Conservation (phyloP, 2,888 invertebrate species). For the Acronicta psi region DNA sequence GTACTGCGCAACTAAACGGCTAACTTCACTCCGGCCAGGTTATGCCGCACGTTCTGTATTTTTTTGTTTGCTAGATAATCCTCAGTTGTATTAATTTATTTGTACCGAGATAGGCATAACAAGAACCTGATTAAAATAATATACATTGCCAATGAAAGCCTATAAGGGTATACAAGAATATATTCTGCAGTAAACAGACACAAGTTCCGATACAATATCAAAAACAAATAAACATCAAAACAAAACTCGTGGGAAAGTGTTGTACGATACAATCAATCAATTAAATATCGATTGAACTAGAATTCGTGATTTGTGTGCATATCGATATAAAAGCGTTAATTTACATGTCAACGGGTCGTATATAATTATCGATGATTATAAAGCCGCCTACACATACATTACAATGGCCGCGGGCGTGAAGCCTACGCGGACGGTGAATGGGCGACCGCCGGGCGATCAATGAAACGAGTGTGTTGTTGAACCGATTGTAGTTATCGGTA, state of each 20-base stretch:
- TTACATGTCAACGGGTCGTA: constrained; percentile 64
- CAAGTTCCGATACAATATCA: not conserved
- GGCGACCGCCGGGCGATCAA: constrained; percentile 58
- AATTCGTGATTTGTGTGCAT: constrained; percentile 39
- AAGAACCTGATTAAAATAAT: too few relatives aligned
- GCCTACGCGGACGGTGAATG: constrained; percentile 65
- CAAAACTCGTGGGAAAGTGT: constrained; percentile 31
- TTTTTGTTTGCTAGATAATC: too few relatives aligned
- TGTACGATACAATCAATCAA: constrained; percentile 46
- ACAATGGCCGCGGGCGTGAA: constrained; percentile 66
- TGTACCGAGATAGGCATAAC: too few relatives aligned
- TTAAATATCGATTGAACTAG: constrained; percentile 47
- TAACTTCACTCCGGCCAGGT: too few relatives aligned
- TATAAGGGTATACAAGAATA: too few relatives aligned
- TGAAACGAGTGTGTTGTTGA: constrained; percentile 53
- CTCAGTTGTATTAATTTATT: too few relatives aligned
- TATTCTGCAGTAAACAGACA: too few relatives aligned
- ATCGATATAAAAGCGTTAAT: constrained; percentile 60
- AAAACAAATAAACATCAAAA: constrained; percentile 11
- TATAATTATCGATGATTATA: constrained; percentile 68
- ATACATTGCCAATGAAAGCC: too few relatives aligned
- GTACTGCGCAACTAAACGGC: too few relatives aligned
- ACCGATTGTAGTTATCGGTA: constrained; percentile 40
- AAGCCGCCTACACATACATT: constrained; percentile 64
- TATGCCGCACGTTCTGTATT: too few relatives aligned